Percentiles rank a stretch among this genome's conserved stretches.
phyloP scores from a whole-genome alignment of 2,888 invertebrate species.

The Leuctra nigra region DNA sequence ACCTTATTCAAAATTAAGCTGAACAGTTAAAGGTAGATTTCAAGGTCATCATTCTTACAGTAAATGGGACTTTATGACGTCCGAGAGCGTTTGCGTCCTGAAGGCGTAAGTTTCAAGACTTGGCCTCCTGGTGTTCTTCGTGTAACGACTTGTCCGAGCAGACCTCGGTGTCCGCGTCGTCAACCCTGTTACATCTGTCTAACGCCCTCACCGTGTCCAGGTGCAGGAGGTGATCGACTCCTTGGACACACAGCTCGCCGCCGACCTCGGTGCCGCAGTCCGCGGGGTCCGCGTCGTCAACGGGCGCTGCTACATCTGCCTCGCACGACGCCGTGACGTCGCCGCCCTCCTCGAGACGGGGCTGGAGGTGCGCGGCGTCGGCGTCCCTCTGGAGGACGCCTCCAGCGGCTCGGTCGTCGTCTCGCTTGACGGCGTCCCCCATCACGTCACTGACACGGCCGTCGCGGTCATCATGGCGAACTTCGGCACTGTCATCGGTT shows the following conservation, averaged over 20 bases:
- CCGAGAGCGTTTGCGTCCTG: too few species aligned
- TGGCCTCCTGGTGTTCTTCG: too few species aligned
- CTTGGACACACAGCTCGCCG: conserved; percentile 35
- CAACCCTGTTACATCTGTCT: too few species aligned
- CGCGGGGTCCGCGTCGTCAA: conserved; percentile 37
- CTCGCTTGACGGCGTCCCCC: conserved; percentile 37
- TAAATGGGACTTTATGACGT: too few species aligned
- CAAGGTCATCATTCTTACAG: too few species aligned
- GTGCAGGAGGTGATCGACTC: conserved; percentile 40
- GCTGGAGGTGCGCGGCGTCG: conserved; percentile 31
- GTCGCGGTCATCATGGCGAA: conserved; percentile 35
- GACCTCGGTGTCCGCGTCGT: too few species aligned
- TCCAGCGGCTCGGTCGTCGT: conserved; percentile 35
- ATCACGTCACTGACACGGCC: conserved; percentile 35
- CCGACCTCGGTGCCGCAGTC: conserved; percentile 34
- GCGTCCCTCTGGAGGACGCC: conserved; percentile 35
- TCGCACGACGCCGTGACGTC: conserved; percentile 34
- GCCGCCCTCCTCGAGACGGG: conserved; percentile 33
- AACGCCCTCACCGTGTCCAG: too few species aligned
- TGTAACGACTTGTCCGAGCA: too few species aligned
- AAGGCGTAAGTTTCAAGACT: too few species aligned
- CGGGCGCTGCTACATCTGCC: conserved; percentile 36
- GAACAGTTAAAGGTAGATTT: too few species aligned
- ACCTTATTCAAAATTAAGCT: too few species aligned
- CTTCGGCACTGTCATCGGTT: conserved; percentile 37